These are phyloP conservation scores for Phyllostomus discolor DNA, from an alignment of 2,113 vertebrate species.

Conservation along the genomic window DNA sequence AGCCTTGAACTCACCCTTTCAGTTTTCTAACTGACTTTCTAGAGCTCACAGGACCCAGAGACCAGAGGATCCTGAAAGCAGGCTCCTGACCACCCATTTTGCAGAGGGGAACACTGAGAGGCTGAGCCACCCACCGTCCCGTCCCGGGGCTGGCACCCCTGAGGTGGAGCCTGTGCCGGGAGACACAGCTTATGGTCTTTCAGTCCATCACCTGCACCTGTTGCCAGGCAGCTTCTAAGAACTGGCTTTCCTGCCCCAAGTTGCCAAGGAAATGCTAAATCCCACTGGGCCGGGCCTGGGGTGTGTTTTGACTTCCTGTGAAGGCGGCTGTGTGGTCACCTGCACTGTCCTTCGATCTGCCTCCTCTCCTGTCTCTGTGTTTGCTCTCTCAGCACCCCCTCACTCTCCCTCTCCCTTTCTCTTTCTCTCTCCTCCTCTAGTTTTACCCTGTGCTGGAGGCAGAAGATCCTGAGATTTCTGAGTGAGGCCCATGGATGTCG, in stretches of 20 bases:
- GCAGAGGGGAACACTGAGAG: neutral
- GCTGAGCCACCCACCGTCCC: neutral
- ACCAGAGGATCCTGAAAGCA: neutral
- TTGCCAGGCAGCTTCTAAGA: constrained; percentile 47
- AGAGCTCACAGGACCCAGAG: neutral
- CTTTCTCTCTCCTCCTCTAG: constrained; percentile 50
- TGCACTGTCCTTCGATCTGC: neutral
- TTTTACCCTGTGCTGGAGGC: constrained; percentile 76
- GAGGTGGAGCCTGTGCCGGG: neutral
- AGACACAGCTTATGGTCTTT: neutral
- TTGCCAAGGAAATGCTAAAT: constrained; percentile 48
- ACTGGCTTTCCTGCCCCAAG: neutral
- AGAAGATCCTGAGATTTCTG: constrained; percentile 73
- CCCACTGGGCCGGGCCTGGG: neutral
- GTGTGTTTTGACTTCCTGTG: neutral
- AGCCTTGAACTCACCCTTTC: neutral
- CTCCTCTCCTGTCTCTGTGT: neutral
- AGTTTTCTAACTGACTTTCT: neutral
- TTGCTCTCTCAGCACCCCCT: neutral
- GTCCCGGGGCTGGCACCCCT: fast-evolving
- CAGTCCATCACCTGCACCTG: neutral
- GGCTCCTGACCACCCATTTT: neutral
- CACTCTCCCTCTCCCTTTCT: neutral
- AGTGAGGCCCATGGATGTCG: constrained; percentile 75
- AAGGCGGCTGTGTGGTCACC: neutral